Conservation (phyloP, 2,888 invertebrate genomes). For the Drosophila hamatofila region DNA sequence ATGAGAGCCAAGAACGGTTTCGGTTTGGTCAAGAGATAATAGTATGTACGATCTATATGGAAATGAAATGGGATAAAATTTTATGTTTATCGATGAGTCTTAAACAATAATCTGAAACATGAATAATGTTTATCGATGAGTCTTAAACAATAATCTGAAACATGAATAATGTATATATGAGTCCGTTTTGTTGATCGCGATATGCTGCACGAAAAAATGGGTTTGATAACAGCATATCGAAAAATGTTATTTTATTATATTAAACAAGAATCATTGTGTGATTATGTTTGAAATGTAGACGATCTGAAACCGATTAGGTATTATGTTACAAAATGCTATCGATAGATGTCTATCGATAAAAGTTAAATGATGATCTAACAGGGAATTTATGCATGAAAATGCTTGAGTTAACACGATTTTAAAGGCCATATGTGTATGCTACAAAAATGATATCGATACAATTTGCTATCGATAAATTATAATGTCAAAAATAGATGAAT, state of each 20-base stretch:
- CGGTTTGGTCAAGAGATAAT: constrained; percentile 4
- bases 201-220: neutral
- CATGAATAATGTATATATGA: neutral
- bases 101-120: neutral
- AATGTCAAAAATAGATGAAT: neutral
- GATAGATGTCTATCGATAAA: neutral
- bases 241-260: neutral
- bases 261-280: constrained; percentile 2
- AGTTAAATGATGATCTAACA: neutral
- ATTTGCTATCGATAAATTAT: neutral
- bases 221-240: neutral
- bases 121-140: neutral
- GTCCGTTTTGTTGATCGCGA: neutral
- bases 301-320: too few species aligned
- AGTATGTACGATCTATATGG: constrained; percentile 12
- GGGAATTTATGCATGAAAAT: constrained; percentile 8
- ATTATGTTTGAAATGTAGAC: neutral
- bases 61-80: neutral
- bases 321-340: neutral
- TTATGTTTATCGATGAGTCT: neutral
- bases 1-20: constrained; percentile 17
- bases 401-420: neutral
- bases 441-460: constrained; percentile 30
- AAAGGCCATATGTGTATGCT: constrained; percentile 23
- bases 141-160: neutral